Conservation (phyloP, 2,888 invertebrate genomes). For the Dryomyza anilis region DNA sequence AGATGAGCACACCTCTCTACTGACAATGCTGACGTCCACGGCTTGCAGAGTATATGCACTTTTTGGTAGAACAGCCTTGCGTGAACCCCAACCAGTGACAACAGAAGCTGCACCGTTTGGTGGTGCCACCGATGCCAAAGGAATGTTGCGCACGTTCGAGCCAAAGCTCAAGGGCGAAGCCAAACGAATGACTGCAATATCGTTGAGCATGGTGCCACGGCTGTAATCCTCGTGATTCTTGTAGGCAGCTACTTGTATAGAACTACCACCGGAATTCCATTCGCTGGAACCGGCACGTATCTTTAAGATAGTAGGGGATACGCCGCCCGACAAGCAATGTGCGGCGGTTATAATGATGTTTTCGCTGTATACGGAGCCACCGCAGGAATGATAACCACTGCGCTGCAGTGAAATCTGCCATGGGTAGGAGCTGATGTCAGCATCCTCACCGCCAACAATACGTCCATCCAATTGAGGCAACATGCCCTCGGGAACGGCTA, state of each 20-base stretch:
- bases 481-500: slow-evolving; percentile 28
- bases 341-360: slow-evolving; percentile 66
- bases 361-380: slow-evolving; percentile 62
- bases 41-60: slow-evolving; percentile 57
- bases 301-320: slow-evolving; percentile 38
- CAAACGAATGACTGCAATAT: slow-evolving; percentile 66
- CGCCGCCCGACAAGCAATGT: slow-evolving; percentile 63
- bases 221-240: slow-evolving; percentile 58
- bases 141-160: slow-evolving; percentile 56
- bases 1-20: slow-evolving; percentile 55
- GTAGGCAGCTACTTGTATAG: slow-evolving; percentile 35
- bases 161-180: slow-evolving; percentile 58
- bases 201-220: slow-evolving; percentile 62
- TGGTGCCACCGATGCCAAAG: slow-evolving; percentile 51
- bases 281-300: slow-evolving; percentile 66
- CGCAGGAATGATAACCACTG: slow-evolving; percentile 63
- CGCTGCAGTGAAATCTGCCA: slow-evolving; percentile 40
- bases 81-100: slow-evolving; percentile 38
- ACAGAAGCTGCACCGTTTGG: slow-evolving; percentile 29
- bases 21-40: slow-evolving; percentile 59
- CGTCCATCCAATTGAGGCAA: slow-evolving; percentile 37
- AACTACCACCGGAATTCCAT: slow-evolving; percentile 47
- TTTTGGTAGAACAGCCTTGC: slow-evolving; percentile 26
- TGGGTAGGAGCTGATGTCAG: slow-evolving; percentile 39
- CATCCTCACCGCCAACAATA: slow-evolving; percentile 41